Evolutionary conservation across 2,888 invertebrate species (phyloP).

Genomic region (Caenorhabditis becei): DNA sequence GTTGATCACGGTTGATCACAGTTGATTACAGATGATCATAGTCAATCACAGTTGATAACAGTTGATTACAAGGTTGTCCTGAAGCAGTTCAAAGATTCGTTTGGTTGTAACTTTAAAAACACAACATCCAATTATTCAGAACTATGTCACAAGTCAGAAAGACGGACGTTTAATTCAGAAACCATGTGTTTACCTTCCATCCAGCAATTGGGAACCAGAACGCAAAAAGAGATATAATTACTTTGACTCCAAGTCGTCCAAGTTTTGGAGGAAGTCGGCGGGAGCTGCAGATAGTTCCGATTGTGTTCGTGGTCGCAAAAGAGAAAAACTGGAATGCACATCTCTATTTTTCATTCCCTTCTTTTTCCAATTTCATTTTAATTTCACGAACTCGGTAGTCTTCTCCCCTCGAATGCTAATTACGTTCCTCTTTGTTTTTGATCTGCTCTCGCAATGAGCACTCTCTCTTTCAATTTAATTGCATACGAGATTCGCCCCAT

Average conservation of each 20-base stretch:
- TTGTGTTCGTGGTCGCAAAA: too few species aligned
- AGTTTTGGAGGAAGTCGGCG: conserved; percentile 65
- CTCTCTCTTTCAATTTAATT: conserved; percentile 36
- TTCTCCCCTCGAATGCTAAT: conserved; percentile 12
- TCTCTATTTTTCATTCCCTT: neutral
- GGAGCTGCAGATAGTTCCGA: conserved; percentile 56
- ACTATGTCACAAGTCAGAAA: too few species aligned
- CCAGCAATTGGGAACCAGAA: conserved; percentile 67
- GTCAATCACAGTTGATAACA: too few species aligned
- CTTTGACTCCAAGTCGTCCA: too few species aligned
- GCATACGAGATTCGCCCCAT: conserved; percentile 29
- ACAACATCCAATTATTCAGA: too few species aligned
- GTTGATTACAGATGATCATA: too few species aligned
- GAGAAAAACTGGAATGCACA: too few species aligned
- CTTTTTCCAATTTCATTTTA: neutral
- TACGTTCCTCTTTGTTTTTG: conserved; percentile 13
- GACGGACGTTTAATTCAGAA: too few species aligned
- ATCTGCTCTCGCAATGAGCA: conserved; percentile 5
- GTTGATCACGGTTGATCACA: too few species aligned
- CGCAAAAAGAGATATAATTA: conserved; percentile 57
- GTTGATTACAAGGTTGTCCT: too few species aligned
- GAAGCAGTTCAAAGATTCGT: too few species aligned
- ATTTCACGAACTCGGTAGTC: neutral
- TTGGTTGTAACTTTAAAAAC: too few species aligned
- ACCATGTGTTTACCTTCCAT: conserved; percentile 52